Conservation (phyloP, 2,888 invertebrate species). For the Chymomyza caudatula region DNA sequence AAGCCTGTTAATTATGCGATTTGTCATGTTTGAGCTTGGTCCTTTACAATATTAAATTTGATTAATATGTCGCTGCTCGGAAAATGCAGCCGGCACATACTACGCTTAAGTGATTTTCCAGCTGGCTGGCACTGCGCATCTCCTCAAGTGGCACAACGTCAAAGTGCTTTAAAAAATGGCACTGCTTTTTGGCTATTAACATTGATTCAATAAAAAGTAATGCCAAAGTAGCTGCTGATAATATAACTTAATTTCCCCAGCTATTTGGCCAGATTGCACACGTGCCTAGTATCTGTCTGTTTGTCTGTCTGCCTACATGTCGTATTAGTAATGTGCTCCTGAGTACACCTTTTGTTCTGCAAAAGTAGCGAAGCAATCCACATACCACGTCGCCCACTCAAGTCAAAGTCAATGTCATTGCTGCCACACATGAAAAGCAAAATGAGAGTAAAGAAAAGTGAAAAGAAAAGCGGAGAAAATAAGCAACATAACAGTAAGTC, state of each 20-base stretch:
- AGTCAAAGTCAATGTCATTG: conserved; percentile 32
- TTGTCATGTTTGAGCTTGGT: conserved; percentile 42
- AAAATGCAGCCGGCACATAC: background rate
- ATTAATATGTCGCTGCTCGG: background rate
- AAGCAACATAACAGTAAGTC: background rate
- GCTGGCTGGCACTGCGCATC: background rate
- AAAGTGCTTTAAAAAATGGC: background rate
- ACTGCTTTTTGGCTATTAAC: background rate
- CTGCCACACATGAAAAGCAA: background rate
- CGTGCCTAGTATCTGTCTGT: conserved; percentile 4
- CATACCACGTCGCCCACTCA: conserved; percentile 15
- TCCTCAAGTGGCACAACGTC: too few species aligned
- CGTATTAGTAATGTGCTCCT: too few species aligned
- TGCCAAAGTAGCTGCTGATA: conserved; percentile 23
- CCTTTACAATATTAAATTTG: conserved; percentile 20
- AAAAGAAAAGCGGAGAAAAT: background rate
- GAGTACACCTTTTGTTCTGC: background rate
- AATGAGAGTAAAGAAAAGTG: too few species aligned
- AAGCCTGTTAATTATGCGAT: conserved; percentile 58
- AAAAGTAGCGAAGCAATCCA: background rate
- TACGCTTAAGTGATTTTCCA: background rate
- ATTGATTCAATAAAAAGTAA: conserved; percentile 30
- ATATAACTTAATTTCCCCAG: conserved; percentile 34
- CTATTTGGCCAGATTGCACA: conserved; percentile 15
- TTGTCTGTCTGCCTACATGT: conserved; percentile 2